Conservation (phyloP, 2,797 vertebrate genomes). For the Phrynocephalus forsythii region DNA sequence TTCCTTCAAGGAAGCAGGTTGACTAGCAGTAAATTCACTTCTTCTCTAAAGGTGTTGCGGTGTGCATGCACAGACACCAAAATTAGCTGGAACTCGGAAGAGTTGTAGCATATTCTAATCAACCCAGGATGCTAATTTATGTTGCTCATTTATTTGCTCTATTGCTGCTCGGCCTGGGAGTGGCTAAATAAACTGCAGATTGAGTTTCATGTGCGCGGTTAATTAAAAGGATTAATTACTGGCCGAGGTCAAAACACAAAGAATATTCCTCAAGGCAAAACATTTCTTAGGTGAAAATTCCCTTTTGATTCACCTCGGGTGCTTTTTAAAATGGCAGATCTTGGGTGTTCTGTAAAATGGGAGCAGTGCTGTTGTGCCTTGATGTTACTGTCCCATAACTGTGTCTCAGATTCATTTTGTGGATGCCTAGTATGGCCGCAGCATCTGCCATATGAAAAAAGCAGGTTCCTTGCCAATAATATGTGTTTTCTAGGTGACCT, state of each 20-base stretch:
- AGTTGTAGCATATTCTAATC: neutral
- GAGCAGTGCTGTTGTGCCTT: neutral
- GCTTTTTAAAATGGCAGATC: no score
- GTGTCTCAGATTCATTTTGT: no score
- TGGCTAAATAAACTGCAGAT: neutral
- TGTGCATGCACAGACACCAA: neutral
- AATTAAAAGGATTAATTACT: no score
- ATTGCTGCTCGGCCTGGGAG: neutral
- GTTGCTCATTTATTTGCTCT: neutral
- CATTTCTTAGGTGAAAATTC: no score
- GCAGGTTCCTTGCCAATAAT: neutral
- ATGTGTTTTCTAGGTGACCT: accelerated
- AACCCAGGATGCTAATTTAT: neutral
- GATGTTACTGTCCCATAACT: neutral
- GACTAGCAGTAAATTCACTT: neutral
- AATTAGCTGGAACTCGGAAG: neutral
- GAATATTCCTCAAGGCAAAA: no score
- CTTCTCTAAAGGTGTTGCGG: neutral
- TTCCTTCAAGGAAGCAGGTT: slow-evolving; percentile 16
- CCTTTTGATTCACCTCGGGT: no score
- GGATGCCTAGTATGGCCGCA: neutral
- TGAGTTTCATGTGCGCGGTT: neutral
- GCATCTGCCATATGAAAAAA: slow-evolving; percentile 1
- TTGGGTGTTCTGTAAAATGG: neutral
- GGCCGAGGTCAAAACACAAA: no score